Evolutionary conservation across 2,888 invertebrate genomes (phyloP).

Genomic region (Schizotus pectinicornis): DNA sequence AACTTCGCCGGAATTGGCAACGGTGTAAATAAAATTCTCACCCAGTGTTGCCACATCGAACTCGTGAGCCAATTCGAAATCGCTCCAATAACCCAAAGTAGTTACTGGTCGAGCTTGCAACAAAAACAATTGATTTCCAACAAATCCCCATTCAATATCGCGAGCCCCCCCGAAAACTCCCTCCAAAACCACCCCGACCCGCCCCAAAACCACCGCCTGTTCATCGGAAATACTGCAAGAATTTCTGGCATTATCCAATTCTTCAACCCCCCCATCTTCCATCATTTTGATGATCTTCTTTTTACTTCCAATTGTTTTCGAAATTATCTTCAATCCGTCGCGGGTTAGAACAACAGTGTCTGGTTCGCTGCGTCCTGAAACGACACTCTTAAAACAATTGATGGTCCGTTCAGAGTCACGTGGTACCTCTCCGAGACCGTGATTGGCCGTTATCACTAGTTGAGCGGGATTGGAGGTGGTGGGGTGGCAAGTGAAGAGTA

Average conservation of each 20-base stretch:
- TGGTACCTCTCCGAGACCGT: conserved; percentile 80
- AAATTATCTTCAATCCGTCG: conserved; percentile 59
- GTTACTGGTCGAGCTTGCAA: conserved; percentile 84
- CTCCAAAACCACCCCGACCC: conserved; percentile 68
- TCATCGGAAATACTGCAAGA: conserved; percentile 64
- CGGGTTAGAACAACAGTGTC: conserved; percentile 71
- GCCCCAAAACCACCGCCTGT: conserved; percentile 64
- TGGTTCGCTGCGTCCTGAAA: conserved; percentile 78
- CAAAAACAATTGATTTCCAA: conserved; percentile 65
- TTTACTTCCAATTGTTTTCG: conserved; percentile 64
- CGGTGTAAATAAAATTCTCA: conserved; percentile 70
- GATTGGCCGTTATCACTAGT: conserved; percentile 79
- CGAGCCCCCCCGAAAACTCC: conserved; percentile 70
- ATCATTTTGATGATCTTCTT: conserved; percentile 60
- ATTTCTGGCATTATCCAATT: conserved; percentile 42
- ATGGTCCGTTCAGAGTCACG: background rate
- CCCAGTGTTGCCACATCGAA: conserved; percentile 72
- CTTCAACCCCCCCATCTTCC: conserved; percentile 48
- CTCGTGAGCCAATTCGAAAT: conserved; percentile 81
- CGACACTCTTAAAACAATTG: conserved; percentile 68
- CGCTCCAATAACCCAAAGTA: conserved; percentile 73
- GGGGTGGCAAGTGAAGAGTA: conserved; percentile 83
- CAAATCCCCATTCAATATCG: conserved; percentile 84
- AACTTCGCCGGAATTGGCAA: conserved; percentile 78
- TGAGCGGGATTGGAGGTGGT: conserved; percentile 70